Evolutionary conservation across 2,888 invertebrate species (phyloP), one percentile per base, ranked within the genome.

Genomic region (Drosophila demipolita): DNA sequence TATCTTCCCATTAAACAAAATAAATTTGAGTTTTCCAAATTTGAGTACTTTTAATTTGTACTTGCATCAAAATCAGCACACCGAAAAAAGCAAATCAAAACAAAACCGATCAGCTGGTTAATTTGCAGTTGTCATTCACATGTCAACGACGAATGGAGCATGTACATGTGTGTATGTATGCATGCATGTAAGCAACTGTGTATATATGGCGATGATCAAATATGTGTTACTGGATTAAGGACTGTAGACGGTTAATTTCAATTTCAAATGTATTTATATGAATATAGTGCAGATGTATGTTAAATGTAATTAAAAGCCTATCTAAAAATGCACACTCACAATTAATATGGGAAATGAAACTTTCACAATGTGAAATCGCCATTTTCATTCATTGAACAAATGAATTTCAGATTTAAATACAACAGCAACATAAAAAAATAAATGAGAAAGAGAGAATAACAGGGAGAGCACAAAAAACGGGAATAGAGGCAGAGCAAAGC

Each of bases 301-400:
- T 20, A 20, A 12, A 20, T 7, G 8, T 45, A 23, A 23, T 29
- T 8, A 0, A 49, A 40, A n/a, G 8, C 6, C 23, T 3, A 23
- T 11, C 12, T 17, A 20, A 6, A 23, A 17, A 54, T 7, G 17
- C 9, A 9, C 26, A 23, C 35, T 26, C 26, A 32, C 8, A 40
- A 15, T 32, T 57, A 11, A 42, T 53, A 45, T 63, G 60, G 78
- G 66, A 82, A 79, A 75, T 65, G 45, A 69, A 85, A 87, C 84
- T 85, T 85, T 85, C 84, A 84, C 87, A 87, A 71, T 75, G 73
- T 67, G 66, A 83, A 72, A 73, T 66, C 68, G 66, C 76, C 55
- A 75, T 81, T 83, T 84, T 77, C 79, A 77, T 57, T 73, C 77
- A 79, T 70, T 71, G 69, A 77, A 75, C 58, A 77, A 81, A 68